Conservation (phyloP, 2,797 vertebrate genomes). For the Muscicapa comitata region DNA sequence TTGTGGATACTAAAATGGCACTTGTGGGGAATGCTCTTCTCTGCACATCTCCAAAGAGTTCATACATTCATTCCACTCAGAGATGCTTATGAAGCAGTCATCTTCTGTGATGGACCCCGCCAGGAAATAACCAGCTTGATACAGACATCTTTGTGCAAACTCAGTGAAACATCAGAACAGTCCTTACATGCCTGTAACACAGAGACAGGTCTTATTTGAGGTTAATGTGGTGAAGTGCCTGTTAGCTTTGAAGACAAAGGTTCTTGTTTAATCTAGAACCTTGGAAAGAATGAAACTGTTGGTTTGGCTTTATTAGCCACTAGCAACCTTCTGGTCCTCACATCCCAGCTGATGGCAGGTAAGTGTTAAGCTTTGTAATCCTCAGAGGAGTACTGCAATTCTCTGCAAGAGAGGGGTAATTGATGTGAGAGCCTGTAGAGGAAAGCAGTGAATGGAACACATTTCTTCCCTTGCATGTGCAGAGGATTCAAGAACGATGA, state of each 20-base stretch:
- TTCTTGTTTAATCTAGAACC: not conserved
- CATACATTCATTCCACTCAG: not conserved
- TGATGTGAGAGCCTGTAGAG: not conserved
- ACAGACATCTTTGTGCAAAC: not conserved
- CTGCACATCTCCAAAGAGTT: accelerated
- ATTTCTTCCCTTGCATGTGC: not conserved
- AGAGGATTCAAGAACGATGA: not conserved
- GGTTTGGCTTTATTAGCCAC: not conserved
- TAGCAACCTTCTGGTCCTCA: not conserved
- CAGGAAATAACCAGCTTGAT: not conserved
- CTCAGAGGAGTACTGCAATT: not conserved
- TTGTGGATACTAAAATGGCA: not conserved
- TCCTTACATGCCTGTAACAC: not conserved
- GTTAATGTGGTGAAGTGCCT: not conserved
- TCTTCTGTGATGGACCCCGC: not conserved
- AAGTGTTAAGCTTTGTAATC: not conserved
- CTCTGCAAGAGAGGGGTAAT: not conserved
- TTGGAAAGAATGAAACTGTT: not conserved
- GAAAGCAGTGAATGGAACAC: not conserved
- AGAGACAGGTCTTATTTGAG: not conserved
- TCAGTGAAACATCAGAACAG: not conserved
- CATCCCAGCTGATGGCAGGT: not conserved
- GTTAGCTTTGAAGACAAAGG: not conserved
- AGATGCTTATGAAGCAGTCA: not conserved
- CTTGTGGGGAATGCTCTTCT: not conserved